Percentiles rank a stretch among this genome's conserved stretches.
These are phyloP conservation scores for Eupithecia subumbrata DNA, from an alignment of 2,888 invertebrate genomes.

Conservation along the genomic window DNA sequence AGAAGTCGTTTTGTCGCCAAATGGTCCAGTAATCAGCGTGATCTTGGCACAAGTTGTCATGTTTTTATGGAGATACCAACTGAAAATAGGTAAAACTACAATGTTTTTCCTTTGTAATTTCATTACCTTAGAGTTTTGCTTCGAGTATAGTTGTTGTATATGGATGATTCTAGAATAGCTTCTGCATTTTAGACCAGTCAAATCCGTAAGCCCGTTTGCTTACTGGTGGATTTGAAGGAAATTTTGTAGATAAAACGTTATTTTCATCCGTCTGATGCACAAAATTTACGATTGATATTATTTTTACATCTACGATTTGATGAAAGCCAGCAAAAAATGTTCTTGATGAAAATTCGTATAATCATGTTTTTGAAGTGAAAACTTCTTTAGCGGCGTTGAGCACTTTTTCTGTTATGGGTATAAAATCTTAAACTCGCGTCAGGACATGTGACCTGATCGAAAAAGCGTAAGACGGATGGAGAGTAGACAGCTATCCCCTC, in stretches of 20 bases:
- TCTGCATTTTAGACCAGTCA: neutral
- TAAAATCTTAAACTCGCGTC: too few species aligned
- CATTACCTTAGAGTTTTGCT: neutral
- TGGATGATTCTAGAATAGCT: neutral
- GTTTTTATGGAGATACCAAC: conserved; percentile 15
- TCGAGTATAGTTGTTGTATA: neutral
- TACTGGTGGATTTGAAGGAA: neutral
- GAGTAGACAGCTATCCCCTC: too few species aligned
- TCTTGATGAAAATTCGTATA: too few species aligned
- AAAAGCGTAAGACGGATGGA: too few species aligned
- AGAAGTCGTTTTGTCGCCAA: conserved; percentile 34
- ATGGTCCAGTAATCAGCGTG: conserved; percentile 27
- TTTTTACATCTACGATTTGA: neutral
- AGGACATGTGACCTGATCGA: too few species aligned
- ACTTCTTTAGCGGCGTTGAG: too few species aligned
- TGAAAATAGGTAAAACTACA: neutral
- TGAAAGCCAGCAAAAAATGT: too few species aligned
- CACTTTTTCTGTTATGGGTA: too few species aligned
- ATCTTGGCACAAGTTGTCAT: conserved; percentile 22
- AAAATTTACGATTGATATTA: neutral
- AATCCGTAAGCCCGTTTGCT: too few species aligned
- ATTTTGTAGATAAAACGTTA: neutral
- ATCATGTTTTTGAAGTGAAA: too few species aligned
- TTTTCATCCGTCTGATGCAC: neutral
- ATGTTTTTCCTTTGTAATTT: neutral